phyloP scores from a whole-genome alignment of 2,797 vertebrate species.

The Myotis vivesi region DNA sequence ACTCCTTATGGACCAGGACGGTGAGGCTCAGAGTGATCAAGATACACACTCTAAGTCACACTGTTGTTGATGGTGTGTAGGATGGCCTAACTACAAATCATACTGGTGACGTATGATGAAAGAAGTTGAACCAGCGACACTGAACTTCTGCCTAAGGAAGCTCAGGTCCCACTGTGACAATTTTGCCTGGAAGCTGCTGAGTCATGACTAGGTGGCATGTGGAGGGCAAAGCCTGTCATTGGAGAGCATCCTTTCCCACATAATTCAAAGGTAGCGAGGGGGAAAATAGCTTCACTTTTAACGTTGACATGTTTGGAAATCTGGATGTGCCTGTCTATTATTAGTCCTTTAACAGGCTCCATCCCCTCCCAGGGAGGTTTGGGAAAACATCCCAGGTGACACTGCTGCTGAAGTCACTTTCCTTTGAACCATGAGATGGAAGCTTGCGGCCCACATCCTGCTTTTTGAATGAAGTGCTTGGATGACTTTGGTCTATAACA shows the following conservation, averaged over 20 bases:
- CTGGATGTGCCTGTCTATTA: constrained; percentile 67
- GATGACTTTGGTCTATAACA: constrained; percentile 68
- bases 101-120: not conserved
- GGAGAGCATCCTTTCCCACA: constrained; percentile 53
- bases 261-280: constrained; percentile 62
- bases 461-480: constrained; percentile 64
- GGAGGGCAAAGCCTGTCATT: constrained; percentile 23
- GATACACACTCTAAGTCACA: not conserved
- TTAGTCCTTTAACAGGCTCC: constrained; percentile 61
- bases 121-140: not conserved
- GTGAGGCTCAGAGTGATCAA: not conserved
- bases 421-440: constrained; percentile 60
- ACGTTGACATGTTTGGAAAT: constrained; percentile 63
- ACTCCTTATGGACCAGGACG: not conserved
- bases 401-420: constrained; percentile 47
- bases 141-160: not conserved
- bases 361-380: constrained; percentile 53
- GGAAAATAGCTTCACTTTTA: constrained; percentile 69
- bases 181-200: not conserved
- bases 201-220: constrained; percentile 45
- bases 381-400: constrained; percentile 64
- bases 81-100: not conserved
- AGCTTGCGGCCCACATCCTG: constrained; percentile 53
- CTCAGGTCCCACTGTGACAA: not conserved
- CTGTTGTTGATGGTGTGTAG: not conserved